Evolutionary conservation across 2,797 vertebrate species (phyloP), one percentile per base, ranked within the genome.

Genomic region (Channallabes apus): DNA sequence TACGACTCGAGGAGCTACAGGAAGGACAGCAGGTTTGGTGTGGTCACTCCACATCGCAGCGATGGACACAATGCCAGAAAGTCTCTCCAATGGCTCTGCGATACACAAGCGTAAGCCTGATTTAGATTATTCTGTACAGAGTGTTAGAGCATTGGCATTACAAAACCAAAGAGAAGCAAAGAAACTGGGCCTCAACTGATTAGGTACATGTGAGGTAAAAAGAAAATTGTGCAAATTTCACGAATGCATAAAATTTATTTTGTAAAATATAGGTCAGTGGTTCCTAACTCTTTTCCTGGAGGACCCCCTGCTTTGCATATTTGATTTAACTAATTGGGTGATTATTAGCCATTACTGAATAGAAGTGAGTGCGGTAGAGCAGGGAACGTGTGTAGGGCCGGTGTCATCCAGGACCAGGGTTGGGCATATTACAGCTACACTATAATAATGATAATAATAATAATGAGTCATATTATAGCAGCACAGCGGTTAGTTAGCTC

Each of bases 11-110:
- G 88, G 62, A 92, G 84, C 62, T 94, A 90, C 71, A 87, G 91
- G 68, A 94, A 93, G 88, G 93, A 95, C 86, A 89, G 89, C 68
- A 87, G 89, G 41, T 98, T 95, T 82, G 97, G 97, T 87, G 87
- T 92, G 38, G 85, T 91, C 87, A 97, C 96, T 0, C 96, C 97
- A 69, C 96, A 97, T 89, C 93, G 83, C 85, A 94, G 90, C 24
- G 95, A 98, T 71, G 97, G 97, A 0, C 88, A 89, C 81, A 89
- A 72, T 27, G 62, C 93, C 6, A 89, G 93, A 17, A 94, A 93
- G 90, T 92, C 87, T 56, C 93, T 98, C 54, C 88, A 38, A 0
- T 97, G 97, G 96, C 82, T 92, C 1, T 92, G 90, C 29, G 94
- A 96, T 85, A 84, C 92, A 2, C 90, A 93, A 77, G 94, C 61